Evolutionary conservation across 2,113 vertebrate genomes (phyloP).

Genomic region (Balaeniceps rex): DNA sequence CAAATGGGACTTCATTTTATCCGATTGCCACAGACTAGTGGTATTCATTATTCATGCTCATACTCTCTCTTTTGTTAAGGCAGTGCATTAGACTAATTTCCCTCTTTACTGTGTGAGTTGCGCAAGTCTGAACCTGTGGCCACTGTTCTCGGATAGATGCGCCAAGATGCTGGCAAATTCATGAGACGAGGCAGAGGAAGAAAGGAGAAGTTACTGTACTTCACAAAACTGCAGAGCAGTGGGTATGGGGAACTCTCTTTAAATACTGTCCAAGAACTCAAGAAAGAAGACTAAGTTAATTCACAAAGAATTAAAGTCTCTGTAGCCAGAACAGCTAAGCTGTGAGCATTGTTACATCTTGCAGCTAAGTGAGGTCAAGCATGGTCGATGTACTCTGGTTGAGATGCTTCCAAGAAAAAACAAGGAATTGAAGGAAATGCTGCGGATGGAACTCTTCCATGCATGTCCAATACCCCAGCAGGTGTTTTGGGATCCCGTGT

Average conservation of each 20-base stretch:
- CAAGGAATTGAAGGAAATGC: slow-evolving; percentile 35
- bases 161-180: background rate
- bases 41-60: slow-evolving; percentile 80
- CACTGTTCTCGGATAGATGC: background rate
- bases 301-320: slow-evolving; percentile 24
- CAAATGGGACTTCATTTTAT: slow-evolving; percentile 83
- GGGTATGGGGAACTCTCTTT: background rate
- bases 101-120: slow-evolving; percentile 50
- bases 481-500: slow-evolving; percentile 29
- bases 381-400: background rate
- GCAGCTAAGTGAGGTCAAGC: slow-evolving; percentile 56
- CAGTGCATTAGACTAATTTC: slow-evolving; percentile 79
- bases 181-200: background rate
- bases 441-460: slow-evolving; percentile 56
- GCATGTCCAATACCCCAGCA: slow-evolving; percentile 46
- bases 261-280: slow-evolving; percentile 6
- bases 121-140: slow-evolving; percentile 29
- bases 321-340: background rate
- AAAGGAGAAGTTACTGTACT: background rate
- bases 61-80: slow-evolving; percentile 72
- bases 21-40: slow-evolving; percentile 70
- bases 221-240: background rate
- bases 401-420: slow-evolving; percentile 54
- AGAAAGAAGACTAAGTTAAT: slow-evolving; percentile 17
- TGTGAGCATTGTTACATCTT: slow-evolving; percentile 23